A percentile compares a stretch with the other conserved stretches of the same genome.
phyloP scores from a whole-genome alignment of 2,888 invertebrate genomes.

The Amblyjoppa proteus region DNA sequence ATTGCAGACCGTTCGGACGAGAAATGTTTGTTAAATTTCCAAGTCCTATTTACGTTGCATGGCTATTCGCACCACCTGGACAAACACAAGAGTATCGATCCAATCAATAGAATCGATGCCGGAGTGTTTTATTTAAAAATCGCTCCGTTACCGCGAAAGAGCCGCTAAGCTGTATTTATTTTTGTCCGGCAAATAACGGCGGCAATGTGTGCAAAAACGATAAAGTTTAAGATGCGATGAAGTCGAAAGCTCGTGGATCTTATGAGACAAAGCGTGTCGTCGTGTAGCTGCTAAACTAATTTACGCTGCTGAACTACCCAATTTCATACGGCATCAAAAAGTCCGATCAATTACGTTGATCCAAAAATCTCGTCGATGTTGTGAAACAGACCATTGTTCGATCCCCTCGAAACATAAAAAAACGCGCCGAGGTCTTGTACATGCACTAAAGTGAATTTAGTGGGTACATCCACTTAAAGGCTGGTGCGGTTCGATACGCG shows the following conservation, averaged over 20 bases:
- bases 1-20: no score
- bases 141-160: background rate
- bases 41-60: background rate
- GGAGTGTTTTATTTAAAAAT: background rate
- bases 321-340: background rate
- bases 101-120: background rate
- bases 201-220: background rate
- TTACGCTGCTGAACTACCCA: no score
- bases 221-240: background rate
- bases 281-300: background rate
- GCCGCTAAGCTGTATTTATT: background rate
- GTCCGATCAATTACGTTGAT: background rate
- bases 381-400: background rate
- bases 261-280: background rate
- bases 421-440: background rate
- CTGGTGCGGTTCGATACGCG: background rate
- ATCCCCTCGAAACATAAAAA: constrained; percentile 5
- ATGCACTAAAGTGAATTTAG: background rate
- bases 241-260: background rate
- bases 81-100: background rate
- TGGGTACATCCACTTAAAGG: background rate
- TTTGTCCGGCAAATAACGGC: background rate
- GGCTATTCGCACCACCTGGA: background rate
- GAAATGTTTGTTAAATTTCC: background rate
- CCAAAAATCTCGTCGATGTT: background rate